phyloP scores from a whole-genome alignment of 2,797 vertebrate species.

The Melanotaenia parkinsoni region DNA sequence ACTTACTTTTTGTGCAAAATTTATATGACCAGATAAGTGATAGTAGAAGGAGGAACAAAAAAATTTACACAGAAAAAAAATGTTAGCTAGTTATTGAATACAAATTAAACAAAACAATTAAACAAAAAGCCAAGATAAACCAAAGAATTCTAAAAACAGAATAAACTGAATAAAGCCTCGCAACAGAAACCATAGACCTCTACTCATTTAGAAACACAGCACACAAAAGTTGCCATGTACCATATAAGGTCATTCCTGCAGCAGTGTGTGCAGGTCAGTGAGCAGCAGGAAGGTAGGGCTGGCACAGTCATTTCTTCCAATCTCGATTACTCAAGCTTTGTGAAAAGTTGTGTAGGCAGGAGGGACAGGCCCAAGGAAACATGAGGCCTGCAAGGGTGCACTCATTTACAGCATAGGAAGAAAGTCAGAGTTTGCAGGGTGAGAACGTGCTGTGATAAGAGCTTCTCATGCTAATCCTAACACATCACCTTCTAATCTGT shows the following conservation, averaged over 20 bases:
- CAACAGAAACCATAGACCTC: background rate
- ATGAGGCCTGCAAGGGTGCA: conserved; percentile 45
- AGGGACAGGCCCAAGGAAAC: conserved; percentile 50
- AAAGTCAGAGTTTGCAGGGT: background rate
- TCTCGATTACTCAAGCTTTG: conserved; percentile 63
- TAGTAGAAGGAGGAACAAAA: too few relatives aligned
- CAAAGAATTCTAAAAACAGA: background rate
- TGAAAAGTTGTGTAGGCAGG: conserved; percentile 49
- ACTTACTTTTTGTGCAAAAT: too few relatives aligned
- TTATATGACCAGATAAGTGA: too few relatives aligned
- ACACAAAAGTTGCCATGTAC: conserved; percentile 20
- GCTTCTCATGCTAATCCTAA: background rate
- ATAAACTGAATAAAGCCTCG: background rate
- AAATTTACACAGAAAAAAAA: too few relatives aligned
- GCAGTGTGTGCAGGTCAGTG: conserved; percentile 57
- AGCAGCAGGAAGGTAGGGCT: conserved; percentile 49
- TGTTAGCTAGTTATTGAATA: too few relatives aligned
- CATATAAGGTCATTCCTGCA: conserved; percentile 51
- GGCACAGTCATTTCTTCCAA: conserved; percentile 48
- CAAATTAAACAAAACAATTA: too few relatives aligned
- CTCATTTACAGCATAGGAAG: conserved; percentile 38
- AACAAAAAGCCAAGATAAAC: too few relatives aligned
- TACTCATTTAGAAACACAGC: conserved; percentile 10
- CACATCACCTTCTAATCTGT: background rate
- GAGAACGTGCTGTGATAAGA: conserved; percentile 5